Conservation (phyloP, 2,797 vertebrate species). For the Pantherophis alleghaniensis region DNA sequence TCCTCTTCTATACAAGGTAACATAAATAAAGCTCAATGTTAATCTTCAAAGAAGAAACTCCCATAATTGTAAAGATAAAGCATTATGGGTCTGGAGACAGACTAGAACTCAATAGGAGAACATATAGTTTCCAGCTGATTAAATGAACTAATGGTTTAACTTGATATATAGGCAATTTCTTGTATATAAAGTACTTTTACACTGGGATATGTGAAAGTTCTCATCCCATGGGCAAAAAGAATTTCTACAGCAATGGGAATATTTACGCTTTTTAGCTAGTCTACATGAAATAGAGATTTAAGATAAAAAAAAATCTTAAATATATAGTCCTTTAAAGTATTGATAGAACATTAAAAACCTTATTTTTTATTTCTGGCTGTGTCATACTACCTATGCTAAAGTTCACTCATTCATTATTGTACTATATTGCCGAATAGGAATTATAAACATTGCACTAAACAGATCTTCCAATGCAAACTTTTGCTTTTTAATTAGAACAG, state of each 20-base stretch:
- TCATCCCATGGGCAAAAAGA: not conserved
- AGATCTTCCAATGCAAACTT: not conserved
- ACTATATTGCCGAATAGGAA: not conserved
- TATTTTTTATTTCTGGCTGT: not conserved
- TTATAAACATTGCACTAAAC: not conserved
- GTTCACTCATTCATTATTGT: not conserved
- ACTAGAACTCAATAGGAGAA: not conserved
- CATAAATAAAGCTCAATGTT: not conserved
- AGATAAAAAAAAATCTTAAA: not conserved
- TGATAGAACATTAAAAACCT: not conserved
- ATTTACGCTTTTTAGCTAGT: not conserved
- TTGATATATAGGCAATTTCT: not conserved
- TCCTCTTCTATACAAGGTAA: conserved; percentile 74
- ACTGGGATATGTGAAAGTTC: not conserved
- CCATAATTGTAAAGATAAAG: not conserved
- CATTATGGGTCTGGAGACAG: not conserved
- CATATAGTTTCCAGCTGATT: not conserved
- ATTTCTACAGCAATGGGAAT: not conserved
- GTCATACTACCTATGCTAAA: too few species aligned
- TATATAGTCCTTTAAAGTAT: not conserved
- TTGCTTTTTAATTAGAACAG: not conserved
- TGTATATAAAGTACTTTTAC: not conserved
- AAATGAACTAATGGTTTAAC: not conserved
- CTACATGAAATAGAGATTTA: not conserved
- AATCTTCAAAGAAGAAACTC: not conserved